Conservation (phyloP, 92 coral and sea anemone species). For the Ricordea florida region DNA sequence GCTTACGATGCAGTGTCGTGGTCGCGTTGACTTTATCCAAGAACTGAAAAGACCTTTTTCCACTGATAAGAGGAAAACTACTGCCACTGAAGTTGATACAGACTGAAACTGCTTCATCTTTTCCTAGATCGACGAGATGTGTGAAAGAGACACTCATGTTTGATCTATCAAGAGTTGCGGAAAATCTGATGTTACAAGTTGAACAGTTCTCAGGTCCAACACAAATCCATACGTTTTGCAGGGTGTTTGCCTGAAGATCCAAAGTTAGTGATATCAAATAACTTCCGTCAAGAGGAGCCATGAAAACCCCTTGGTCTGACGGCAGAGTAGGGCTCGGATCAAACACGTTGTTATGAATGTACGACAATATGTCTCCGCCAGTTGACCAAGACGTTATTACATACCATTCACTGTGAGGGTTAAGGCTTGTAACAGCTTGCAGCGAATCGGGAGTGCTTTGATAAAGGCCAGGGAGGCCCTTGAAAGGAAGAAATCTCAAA, state of each 20-base stretch:
- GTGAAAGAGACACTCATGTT: not conserved
- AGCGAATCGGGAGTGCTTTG: too few species aligned
- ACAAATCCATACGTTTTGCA: conserved; percentile 27
- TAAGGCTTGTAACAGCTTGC: not conserved
- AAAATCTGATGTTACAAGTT: conserved; percentile 20
- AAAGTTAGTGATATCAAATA: conserved; percentile 43
- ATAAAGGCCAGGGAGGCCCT: conserved; percentile 42
- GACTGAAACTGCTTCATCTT: not conserved
- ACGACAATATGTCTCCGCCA: conserved; percentile 8
- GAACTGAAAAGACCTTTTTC: conserved; percentile 39
- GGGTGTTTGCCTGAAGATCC: not conserved
- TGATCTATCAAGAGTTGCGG: not conserved
- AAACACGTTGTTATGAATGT: not conserved
- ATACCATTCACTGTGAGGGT: not conserved
- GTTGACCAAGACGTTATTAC: not conserved
- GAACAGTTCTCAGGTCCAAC: conserved; percentile 30
- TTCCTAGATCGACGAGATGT: not conserved
- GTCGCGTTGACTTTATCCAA: not conserved
- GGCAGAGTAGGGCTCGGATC: not conserved
- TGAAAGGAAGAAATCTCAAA: conserved; percentile 27
- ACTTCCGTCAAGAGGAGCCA: conserved; percentile 19
- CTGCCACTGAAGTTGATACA: not conserved
- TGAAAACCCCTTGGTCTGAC: not conserved
- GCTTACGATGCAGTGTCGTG: conserved; percentile 24
- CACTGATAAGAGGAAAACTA: not conserved